Evolutionary conservation across 2,888 invertebrate genomes (phyloP).

Genomic region (Gastrophysa polygoni): DNA sequence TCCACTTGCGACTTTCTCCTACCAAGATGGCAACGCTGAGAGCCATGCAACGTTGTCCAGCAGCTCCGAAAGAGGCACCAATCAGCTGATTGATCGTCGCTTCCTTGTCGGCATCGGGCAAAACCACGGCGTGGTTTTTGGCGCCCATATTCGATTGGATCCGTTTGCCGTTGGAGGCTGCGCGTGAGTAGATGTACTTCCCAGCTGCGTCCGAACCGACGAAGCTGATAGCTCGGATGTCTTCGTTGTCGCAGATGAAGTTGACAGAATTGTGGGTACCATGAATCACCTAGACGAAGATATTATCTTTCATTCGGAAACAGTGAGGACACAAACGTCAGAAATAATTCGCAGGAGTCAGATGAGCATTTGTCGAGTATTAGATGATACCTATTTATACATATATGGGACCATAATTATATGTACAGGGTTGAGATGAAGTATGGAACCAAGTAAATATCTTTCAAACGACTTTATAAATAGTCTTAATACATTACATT

Average conservation of each 20-base stretch:
- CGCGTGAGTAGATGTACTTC: slow-evolving; percentile 92
- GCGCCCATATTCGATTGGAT: slow-evolving; percentile 99
- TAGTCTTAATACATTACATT: too few species aligned
- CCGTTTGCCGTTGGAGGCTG: slow-evolving; percentile 85
- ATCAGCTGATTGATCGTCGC: slow-evolving; percentile 85
- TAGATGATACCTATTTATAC: too few species aligned
- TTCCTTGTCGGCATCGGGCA: slow-evolving; percentile 98
- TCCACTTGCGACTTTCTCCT: slow-evolving; percentile 88
- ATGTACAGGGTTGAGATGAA: too few species aligned
- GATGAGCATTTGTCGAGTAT: too few species aligned
- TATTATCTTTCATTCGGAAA: too few species aligned
- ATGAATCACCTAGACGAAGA: slow-evolving; percentile 74
- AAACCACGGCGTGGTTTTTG: slow-evolving; percentile 96
- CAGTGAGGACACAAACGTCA: too few species aligned
- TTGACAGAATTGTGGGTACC: slow-evolving; percentile 94
- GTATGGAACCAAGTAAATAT: too few species aligned
- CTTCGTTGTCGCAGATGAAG: slow-evolving; percentile 96
- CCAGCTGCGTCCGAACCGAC: slow-evolving; percentile 98
- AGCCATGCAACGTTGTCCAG: slow-evolving; percentile 99
- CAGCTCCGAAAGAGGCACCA: slow-evolving; percentile 97
- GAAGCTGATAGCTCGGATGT: slow-evolving; percentile 96
- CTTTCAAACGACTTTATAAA: too few species aligned
- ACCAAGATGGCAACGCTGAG: slow-evolving; percentile 93
- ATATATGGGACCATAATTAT: too few species aligned
- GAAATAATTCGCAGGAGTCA: too few species aligned